Evolutionary conservation across 2,113 vertebrate species (phyloP).

Genomic region (Nettapus auritus): DNA sequence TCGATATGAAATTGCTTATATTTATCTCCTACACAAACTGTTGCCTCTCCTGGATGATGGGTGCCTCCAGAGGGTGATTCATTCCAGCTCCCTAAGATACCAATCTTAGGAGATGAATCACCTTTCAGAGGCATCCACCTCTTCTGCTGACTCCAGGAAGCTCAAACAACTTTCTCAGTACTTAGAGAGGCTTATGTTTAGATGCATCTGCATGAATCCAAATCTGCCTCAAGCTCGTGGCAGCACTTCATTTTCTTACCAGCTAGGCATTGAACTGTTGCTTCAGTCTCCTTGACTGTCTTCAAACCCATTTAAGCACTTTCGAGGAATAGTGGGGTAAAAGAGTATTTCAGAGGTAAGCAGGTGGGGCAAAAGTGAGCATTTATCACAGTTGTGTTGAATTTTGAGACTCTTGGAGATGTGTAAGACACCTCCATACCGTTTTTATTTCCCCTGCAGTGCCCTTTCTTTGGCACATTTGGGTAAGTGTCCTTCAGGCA

Average conservation of each 20-base stretch:
- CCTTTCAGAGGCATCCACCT: not conserved
- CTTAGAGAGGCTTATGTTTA: not conserved
- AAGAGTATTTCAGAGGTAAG: not conserved
- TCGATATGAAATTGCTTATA: not conserved
- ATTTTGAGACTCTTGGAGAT: not conserved
- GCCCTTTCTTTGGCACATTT: not conserved
- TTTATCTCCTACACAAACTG: not conserved
- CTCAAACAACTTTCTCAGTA: not conserved
- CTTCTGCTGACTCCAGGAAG: not conserved
- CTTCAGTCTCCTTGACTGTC: not conserved
- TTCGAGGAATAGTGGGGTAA: not conserved
- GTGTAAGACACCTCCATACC: not conserved
- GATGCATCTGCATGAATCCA: not conserved
- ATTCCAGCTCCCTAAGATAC: not conserved
- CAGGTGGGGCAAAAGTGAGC: not conserved
- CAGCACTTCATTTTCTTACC: not conserved
- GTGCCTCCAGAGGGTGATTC: conserved; percentile 25
- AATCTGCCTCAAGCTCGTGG: not conserved
- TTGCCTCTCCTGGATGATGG: not conserved
- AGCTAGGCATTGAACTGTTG: not conserved
- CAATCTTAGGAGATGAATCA: conserved; percentile 15
- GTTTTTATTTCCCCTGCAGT: not conserved
- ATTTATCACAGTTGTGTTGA: not conserved
- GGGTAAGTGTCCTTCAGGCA: not conserved
- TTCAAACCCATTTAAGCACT: not conserved